phyloP scores from a whole-genome alignment of 2,113 vertebrate genomes.

The Baryphthengus martii region DNA sequence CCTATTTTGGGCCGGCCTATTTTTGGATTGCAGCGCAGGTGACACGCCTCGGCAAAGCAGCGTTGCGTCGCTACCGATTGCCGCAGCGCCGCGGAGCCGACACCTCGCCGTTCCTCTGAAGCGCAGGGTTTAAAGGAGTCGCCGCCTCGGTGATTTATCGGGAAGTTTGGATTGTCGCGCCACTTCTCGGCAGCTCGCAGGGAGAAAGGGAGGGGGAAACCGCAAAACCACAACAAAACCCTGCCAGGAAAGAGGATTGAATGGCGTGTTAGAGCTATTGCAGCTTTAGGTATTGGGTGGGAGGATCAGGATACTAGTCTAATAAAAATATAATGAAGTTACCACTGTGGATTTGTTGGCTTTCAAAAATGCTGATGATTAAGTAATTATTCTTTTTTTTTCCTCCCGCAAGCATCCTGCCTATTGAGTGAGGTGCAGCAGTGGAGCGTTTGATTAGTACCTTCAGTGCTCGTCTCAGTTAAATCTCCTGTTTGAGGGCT shows the following conservation, averaged over 20 bases:
- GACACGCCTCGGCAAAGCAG: not conserved
- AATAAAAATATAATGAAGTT: not conserved
- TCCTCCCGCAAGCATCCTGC: not conserved
- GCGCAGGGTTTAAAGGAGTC: not conserved
- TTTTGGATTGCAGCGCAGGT: slow-evolving; percentile 37
- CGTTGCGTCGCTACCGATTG: not conserved
- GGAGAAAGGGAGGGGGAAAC: not conserved
- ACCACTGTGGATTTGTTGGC: not conserved
- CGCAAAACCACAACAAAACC: not conserved
- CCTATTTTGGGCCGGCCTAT: slow-evolving; percentile 57
- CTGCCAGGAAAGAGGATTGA: not conserved
- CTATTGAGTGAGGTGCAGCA: not conserved
- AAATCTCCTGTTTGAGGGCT: slow-evolving; percentile 3
- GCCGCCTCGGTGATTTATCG: not conserved
- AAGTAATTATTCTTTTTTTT: not conserved
- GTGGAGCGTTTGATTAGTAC: not conserved
- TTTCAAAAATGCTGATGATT: not conserved
- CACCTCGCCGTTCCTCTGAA: not conserved
- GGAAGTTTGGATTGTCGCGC: not conserved
- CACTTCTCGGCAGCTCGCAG: not conserved
- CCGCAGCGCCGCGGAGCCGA: not conserved
- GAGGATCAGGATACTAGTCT: not conserved
- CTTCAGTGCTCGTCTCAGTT: not conserved
- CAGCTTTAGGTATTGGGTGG: not conserved
- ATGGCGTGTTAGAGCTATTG: not conserved